phyloP scores from a whole-genome alignment of 2,797 vertebrate genomes.

The Lutjanus campechanus region DNA sequence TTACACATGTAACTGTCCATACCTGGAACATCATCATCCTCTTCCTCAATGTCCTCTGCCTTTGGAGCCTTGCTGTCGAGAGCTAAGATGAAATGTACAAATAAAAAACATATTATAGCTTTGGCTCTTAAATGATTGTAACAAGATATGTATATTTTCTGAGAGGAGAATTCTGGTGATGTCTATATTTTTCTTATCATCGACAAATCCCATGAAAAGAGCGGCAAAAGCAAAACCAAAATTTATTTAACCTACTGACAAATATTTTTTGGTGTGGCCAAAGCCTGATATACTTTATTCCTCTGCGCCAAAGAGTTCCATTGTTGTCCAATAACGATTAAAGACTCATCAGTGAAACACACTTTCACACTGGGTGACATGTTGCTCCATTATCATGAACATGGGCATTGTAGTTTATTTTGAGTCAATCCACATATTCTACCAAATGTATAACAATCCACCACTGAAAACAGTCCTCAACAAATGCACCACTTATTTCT shows the following conservation, averaged over 20 bases:
- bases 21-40: constrained; percentile 98
- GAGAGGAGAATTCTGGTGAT: not conserved
- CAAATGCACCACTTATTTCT: not conserved
- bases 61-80: constrained; percentile 96
- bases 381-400: not conserved
- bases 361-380: no score
- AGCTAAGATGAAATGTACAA: constrained; percentile 80
- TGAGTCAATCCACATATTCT: not conserved
- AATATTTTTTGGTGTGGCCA: not conserved
- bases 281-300: not conserved
- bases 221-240: not conserved
- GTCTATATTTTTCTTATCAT: not conserved
- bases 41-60: constrained; percentile 96
- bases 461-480: not conserved
- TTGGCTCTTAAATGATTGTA: not conserved
- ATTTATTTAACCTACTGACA: not conserved
- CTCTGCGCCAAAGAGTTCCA: not conserved
- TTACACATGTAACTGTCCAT: constrained; percentile 27
- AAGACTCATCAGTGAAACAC: no score
- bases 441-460: not conserved
- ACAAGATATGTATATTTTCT: not conserved
- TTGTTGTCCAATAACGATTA: no score
- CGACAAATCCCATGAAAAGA: not conserved
- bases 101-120: not conserved
- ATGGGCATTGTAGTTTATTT: not conserved